Percentiles rank a stretch among this genome's conserved stretches.
Evolutionary conservation across 1,140 invertebrate genomes (phyloP).

Genomic region (Orius insidiosus): DNA sequence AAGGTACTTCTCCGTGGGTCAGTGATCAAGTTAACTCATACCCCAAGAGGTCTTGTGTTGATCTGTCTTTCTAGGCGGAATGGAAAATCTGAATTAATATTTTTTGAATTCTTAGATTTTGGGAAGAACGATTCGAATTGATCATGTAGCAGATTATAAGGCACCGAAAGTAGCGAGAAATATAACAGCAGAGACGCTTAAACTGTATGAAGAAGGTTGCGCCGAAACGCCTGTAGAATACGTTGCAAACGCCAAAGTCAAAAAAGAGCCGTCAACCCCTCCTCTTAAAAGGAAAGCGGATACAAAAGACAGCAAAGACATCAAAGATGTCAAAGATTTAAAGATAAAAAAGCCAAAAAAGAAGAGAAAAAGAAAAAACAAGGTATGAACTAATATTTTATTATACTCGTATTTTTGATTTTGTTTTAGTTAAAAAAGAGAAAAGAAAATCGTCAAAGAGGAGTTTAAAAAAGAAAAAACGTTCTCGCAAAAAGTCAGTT

Average conservation of each 20-base stretch:
- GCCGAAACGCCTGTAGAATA: constrained; percentile 7
- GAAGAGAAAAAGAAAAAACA: constrained; percentile 8
- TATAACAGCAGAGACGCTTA: constrained; percentile 14
- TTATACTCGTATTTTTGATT: too few species aligned
- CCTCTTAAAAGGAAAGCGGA: background rate
- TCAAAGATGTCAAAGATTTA: background rate
- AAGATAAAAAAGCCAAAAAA: constrained; percentile 11
- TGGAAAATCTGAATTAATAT: too few species aligned
- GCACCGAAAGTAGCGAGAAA: constrained; percentile 69
- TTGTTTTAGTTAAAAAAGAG: constrained; percentile 4
- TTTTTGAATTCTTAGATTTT: constrained; percentile 35
- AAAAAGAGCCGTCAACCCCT: constrained; percentile 8
- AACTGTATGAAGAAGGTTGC: constrained; percentile 18
- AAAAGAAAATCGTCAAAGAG: background rate
- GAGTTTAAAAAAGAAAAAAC: background rate
- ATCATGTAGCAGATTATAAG: constrained; percentile 88
- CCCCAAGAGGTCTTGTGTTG: too few species aligned
- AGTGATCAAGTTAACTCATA: too few species aligned
- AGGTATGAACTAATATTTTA: too few species aligned
- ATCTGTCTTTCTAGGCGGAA: too few species aligned
- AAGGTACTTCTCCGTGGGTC: too few species aligned
- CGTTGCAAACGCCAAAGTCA: constrained; percentile 3
- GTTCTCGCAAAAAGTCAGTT: background rate
- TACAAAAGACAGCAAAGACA: background rate
- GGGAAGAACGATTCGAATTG: constrained; percentile 67